Conservation (phyloP, 2,888 invertebrate species). For the Actias luna region DNA sequence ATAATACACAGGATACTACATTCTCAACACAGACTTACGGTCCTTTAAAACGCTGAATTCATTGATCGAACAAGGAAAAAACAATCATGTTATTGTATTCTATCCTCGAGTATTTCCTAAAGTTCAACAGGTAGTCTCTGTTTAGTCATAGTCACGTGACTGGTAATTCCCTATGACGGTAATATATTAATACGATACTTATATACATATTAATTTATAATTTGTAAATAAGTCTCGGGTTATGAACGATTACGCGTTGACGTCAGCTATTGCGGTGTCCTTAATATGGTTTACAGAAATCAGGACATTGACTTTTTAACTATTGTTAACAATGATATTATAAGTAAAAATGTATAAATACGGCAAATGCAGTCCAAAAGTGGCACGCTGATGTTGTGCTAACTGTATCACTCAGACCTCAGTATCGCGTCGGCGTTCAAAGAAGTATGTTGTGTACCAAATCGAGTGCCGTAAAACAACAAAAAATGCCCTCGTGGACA, state of each 20-base stretch:
- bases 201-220: constrained; percentile 25
- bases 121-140: constrained; percentile 2
- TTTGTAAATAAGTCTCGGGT: constrained; percentile 39
- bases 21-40: too few relatives aligned
- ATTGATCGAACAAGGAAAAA: constrained; percentile 4
- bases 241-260: constrained; percentile 43
- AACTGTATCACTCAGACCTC: too few relatives aligned
- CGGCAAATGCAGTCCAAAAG: too few relatives aligned
- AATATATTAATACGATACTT: constrained; percentile 18
- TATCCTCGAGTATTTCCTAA: background rate
- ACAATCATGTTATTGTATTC: background rate
- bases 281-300: constrained; percentile 6
- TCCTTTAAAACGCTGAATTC: background rate
- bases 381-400: too few relatives aligned
- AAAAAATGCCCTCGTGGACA: too few relatives aligned
- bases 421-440: too few relatives aligned
- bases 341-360: too few relatives aligned
- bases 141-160: constrained; percentile 2
- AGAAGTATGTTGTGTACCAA: too few relatives aligned
- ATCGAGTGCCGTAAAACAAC: too few relatives aligned
- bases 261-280: constrained; percentile 34
- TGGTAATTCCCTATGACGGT: constrained; percentile 21
- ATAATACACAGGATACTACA: too few relatives aligned
- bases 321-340: background rate
- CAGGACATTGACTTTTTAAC: background rate